A percentile compares a stretch with the other conserved stretches of the same genome.
phyloP scores from a whole-genome alignment of 2,113 vertebrate species.

The Podarcis cretensis region DNA sequence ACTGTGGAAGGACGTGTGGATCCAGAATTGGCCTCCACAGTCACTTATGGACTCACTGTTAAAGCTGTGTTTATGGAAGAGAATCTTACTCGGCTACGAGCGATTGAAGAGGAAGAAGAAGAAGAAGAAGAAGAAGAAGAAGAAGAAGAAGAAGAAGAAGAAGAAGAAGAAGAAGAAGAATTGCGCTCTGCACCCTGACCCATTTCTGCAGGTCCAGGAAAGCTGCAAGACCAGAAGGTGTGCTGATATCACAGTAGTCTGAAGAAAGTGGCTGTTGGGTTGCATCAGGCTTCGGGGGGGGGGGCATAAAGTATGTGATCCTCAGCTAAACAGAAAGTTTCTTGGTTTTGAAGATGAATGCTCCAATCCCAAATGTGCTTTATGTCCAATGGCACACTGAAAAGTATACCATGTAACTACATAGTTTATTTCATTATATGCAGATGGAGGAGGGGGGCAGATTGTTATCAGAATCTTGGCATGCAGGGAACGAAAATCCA shows the following conservation, averaged over 20 bases:
- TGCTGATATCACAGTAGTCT: background rate
- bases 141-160: no score
- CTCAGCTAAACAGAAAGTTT: background rate
- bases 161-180: no score
- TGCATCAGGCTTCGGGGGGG: background rate
- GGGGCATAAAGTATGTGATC: background rate
- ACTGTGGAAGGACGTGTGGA: no score
- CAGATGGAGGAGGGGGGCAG: background rate
- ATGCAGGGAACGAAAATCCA: no score
- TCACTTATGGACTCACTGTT: no score
- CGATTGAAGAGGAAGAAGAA: no score
- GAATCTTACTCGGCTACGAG: no score
- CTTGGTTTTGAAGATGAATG: background rate
- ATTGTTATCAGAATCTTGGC: background rate
- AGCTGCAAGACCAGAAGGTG: background rate
- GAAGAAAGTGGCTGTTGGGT: background rate
- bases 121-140: no score
- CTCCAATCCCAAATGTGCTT: background rate
- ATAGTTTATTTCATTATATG: background rate
- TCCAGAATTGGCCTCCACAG: no score
- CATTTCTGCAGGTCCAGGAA: background rate
- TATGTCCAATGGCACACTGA: background rate
- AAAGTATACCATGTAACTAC: background rate
- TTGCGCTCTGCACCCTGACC: background rate
- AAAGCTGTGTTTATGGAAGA: no score